phyloP scores from a whole-genome alignment of 2,797 vertebrate genomes.

The Pipistrellus pygmaeus region DNA sequence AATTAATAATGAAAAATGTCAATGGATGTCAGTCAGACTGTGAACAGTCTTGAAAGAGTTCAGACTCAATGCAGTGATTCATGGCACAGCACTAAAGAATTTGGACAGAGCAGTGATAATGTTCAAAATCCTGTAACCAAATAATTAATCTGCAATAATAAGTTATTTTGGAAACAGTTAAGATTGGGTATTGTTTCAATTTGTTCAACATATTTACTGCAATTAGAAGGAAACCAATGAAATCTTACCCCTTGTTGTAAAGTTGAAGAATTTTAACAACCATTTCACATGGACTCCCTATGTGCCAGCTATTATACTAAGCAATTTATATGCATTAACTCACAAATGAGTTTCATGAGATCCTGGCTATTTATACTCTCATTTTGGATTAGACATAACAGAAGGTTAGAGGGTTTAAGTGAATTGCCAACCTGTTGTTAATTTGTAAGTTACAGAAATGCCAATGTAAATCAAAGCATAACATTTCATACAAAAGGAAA shows the following conservation, averaged over 20 bases:
- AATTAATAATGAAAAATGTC: not conserved
- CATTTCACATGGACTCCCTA: not conserved
- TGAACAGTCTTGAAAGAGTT: not conserved
- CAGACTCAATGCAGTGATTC: not conserved
- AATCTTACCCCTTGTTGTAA: not conserved
- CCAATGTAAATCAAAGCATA: not conserved
- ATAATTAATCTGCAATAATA: not conserved
- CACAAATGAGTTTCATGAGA: not conserved
- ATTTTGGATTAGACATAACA: not conserved
- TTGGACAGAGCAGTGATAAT: not conserved
- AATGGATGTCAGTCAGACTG: not conserved
- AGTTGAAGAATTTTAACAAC: not conserved
- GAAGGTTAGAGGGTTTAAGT: not conserved
- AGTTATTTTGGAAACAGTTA: not conserved
- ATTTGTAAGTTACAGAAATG: conserved; percentile 12
- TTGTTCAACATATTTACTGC: not conserved
- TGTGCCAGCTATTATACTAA: not conserved
- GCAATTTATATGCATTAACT: not conserved
- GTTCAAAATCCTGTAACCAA: not conserved
- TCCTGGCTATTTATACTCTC: not conserved
- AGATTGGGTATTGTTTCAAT: not conserved
- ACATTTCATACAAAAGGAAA: not conserved
- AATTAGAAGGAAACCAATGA: not conserved
- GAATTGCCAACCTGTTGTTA: not conserved
- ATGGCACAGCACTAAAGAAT: not conserved